A percentile compares a stretch with the other conserved stretches of the same genome.
These are phyloP conservation scores for Scolopax rusticola DNA, from an alignment of 2,797 vertebrate species.

Conservation along the genomic window DNA sequence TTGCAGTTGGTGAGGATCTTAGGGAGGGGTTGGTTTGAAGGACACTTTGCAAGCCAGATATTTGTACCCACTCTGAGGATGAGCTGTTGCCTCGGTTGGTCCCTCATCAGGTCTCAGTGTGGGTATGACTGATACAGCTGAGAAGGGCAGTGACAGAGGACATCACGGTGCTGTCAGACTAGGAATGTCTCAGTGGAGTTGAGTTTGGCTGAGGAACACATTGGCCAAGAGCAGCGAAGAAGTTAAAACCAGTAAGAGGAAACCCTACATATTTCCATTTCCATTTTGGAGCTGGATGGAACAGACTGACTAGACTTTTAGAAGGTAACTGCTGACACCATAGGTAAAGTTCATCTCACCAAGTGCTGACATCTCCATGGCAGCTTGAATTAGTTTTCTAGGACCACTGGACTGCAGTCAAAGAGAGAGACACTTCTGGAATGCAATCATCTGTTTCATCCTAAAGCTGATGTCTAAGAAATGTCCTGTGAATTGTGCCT, in stretches of 20 bases:
- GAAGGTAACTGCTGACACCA: background rate
- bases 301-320: background rate
- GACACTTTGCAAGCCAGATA: background rate
- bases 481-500: background rate
- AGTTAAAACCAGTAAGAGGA: background rate
- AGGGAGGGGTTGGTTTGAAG: background rate
- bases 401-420: background rate
- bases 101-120: background rate
- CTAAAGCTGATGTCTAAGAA: background rate
- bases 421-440: background rate
- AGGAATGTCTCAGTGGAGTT: background rate
- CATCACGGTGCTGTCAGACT: accelerated
- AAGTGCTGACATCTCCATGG: background rate
- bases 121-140: background rate
- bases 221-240: background rate
- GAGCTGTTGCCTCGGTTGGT: background rate
- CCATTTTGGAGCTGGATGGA: background rate
- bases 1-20: background rate
- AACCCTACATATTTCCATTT: background rate
- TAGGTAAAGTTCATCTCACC: background rate
- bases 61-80: background rate
- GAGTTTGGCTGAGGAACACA: background rate
- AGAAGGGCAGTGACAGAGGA: background rate
- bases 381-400: background rate
- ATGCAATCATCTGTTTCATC: background rate